Conservation (phyloP, 2,113 vertebrate genomes). For the Paramormyrops kingsleyae region DNA sequence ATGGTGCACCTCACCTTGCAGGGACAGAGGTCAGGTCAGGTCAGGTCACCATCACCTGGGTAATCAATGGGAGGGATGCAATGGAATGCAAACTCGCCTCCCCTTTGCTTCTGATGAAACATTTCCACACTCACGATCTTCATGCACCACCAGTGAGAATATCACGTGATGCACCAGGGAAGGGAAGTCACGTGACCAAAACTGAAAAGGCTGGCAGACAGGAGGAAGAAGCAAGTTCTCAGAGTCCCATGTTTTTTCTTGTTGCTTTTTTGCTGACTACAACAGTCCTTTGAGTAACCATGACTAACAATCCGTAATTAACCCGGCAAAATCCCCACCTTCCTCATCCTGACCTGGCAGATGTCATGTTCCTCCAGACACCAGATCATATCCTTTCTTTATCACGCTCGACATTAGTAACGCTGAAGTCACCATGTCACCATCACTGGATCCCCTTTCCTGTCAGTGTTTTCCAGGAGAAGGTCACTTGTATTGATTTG, state of each 20-base stretch:
- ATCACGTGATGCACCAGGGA: not conserved
- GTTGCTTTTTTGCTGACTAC: not conserved
- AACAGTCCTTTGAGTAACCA: not conserved
- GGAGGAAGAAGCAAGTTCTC: not conserved
- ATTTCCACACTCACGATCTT: not conserved
- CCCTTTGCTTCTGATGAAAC: not conserved
- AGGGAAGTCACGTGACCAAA: not conserved
- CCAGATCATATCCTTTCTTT: slow-evolving; percentile 6
- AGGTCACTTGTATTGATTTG: not conserved
- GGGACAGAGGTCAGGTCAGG: not conserved
- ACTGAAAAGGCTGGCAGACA: not conserved
- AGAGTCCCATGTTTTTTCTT: not conserved
- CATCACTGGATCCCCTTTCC: not conserved
- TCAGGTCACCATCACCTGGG: not conserved
- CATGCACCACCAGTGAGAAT: not conserved
- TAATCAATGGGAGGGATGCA: not conserved
- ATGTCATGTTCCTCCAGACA: not conserved
- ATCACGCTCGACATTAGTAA: not conserved
- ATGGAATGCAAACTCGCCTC: not conserved
- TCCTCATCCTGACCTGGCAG: not conserved
- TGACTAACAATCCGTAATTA: slow-evolving; percentile 10
- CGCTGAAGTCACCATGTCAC: not conserved
- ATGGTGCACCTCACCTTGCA: not conserved
- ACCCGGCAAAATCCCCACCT: not conserved
- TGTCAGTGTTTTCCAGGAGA: not conserved